Evolutionary conservation across 2,797 vertebrate species (phyloP).

Genomic region (Ataeniobius toweri): DNA sequence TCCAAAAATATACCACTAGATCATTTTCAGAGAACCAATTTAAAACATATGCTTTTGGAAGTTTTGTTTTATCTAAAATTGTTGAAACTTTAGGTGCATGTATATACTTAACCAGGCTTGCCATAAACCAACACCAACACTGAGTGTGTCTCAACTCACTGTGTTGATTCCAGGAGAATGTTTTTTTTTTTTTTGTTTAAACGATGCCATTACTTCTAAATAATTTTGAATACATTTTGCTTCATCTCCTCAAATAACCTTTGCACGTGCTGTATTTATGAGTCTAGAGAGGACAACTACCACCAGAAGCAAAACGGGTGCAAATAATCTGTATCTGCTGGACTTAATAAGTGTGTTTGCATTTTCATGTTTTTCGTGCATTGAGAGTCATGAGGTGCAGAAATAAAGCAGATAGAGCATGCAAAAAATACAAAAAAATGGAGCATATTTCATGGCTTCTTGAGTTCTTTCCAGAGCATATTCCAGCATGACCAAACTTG

Average conservation of each 20-base stretch:
- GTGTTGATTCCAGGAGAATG: background rate
- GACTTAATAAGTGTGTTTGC: background rate
- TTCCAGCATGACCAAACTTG: background rate
- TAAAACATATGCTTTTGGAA: background rate
- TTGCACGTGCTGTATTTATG: background rate
- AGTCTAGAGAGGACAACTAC: background rate
- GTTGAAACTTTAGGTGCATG: background rate
- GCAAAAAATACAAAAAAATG: background rate
- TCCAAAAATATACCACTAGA: background rate
- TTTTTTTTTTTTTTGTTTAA: background rate
- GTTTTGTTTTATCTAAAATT: background rate
- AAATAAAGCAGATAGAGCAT: background rate
- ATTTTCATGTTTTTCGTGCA: background rate
- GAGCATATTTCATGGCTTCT: background rate
- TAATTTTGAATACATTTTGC: background rate
- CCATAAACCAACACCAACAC: background rate
- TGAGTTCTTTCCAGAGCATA: background rate
- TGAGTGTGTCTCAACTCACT: background rate
- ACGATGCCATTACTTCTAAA: background rate
- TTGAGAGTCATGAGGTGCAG: background rate
- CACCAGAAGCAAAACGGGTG: background rate
- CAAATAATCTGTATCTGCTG: background rate
- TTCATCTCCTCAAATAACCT: background rate
- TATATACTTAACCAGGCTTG: background rate
- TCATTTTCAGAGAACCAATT: background rate